phyloP scores from a whole-genome alignment of 2,888 invertebrate species.

The Idaea aversata region DNA sequence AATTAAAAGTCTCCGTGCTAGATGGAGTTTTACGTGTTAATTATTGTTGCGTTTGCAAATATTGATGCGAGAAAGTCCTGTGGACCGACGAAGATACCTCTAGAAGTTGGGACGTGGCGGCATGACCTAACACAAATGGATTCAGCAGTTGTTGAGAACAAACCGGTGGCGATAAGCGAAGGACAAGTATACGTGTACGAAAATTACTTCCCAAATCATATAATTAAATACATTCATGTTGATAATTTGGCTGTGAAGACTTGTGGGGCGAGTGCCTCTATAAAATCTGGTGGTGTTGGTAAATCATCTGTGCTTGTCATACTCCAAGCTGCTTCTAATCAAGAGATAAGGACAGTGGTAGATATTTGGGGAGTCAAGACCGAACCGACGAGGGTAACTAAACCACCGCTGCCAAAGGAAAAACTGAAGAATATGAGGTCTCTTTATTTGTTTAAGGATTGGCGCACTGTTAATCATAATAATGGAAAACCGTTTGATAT shows the following conservation, averaged over 20 bases:
- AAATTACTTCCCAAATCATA: slow-evolving; percentile 57
- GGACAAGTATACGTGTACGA: slow-evolving; percentile 68
- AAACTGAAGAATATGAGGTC: slow-evolving; percentile 42
- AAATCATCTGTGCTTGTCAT: slow-evolving; percentile 54
- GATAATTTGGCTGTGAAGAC: slow-evolving; percentile 61
- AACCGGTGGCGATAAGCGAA: slow-evolving; percentile 52
- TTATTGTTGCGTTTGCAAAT: slow-evolving; percentile 23
- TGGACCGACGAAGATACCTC: slow-evolving; percentile 48
- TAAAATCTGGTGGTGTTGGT: slow-evolving; percentile 57
- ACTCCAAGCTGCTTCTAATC: slow-evolving; percentile 51
- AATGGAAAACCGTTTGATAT: slow-evolving; percentile 16
- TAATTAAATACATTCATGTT: slow-evolving; percentile 61
- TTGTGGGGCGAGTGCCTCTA: slow-evolving; percentile 57
- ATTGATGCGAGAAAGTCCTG: slow-evolving; percentile 45
- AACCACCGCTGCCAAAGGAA: slow-evolving; percentile 3
- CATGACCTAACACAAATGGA: slow-evolving; percentile 52
- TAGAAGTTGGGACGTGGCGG: slow-evolving; percentile 60
- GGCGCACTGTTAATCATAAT: slow-evolving; percentile 51
- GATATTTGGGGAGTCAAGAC: slow-evolving; percentile 62
- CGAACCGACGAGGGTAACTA: slow-evolving; percentile 5
- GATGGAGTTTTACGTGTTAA: slow-evolving; percentile 36
- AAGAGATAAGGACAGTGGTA: slow-evolving; percentile 64
- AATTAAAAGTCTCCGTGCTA: slow-evolving; percentile 20
- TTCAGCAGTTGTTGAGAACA: slow-evolving; percentile 60
- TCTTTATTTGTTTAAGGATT: slow-evolving; percentile 42